A percentile compares a stretch with the other conserved stretches of the same genome.
phyloP scores from a whole-genome alignment of 2,113 vertebrate genomes.

The Alethe diademata region DNA sequence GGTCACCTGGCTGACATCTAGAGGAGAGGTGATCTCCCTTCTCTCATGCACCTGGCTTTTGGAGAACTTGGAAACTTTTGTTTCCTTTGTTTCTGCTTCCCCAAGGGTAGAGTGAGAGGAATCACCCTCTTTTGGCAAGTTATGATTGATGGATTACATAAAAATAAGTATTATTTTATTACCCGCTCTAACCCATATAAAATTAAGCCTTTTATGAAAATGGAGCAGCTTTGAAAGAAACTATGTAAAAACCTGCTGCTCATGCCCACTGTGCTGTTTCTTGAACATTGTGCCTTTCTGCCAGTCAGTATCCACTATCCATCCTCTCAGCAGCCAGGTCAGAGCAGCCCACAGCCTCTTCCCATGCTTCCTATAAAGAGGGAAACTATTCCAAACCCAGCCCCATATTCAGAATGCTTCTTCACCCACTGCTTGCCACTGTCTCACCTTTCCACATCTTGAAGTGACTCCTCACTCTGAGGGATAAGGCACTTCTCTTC shows the following conservation, averaged over 20 bases:
- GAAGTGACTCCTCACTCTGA: not conserved
- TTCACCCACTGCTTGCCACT: not conserved
- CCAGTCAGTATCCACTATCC: too few relatives aligned
- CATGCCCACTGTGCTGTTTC: not conserved
- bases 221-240: not conserved
- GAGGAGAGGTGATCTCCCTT: not conserved
- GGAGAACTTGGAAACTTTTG: not conserved
- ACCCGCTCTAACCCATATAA: not conserved
- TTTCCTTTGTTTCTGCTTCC: not conserved
- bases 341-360: not conserved
- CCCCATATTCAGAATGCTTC: not conserved
- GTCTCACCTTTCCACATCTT: not conserved
- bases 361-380: fast-evolving
- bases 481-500: not conserved
- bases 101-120: not conserved
- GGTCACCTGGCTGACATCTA: not conserved
- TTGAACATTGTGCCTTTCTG: not conserved
- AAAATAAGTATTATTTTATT: not conserved
- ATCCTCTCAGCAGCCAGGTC: not conserved
- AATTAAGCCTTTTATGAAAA: not conserved
- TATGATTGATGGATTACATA: not conserved
- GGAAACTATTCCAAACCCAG: not conserved
- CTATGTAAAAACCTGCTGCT: not conserved
- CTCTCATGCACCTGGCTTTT: not conserved
- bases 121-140: not conserved